Evolutionary conservation across 1,140 invertebrate species (phyloP), one percentile per base, ranked within the genome.

Genomic region (Drosophila funebris): DNA sequence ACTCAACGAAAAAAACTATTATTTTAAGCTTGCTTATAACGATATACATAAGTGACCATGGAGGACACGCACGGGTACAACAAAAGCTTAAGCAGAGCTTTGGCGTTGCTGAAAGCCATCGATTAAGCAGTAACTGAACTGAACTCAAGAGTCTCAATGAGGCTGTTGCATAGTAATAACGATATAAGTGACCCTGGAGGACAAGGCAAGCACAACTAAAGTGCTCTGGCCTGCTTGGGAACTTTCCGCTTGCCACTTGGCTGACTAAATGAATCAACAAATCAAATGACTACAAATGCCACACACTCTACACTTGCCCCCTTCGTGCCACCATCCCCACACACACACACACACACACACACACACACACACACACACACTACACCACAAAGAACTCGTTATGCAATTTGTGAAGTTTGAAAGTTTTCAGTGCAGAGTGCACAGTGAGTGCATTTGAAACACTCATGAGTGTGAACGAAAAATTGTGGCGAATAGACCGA

Each of bases 381-480:
- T n/a, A n/a, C n/a, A n/a, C n/a, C n/a, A n/a, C n/a, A 22, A n/a
- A 37, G 36, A 4, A 5, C 46, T 4, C 50, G 9, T 13, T 11
- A 43, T 56, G 31, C 56, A 57, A 1, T 29, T 46, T 14, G 37
- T 39, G 13, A 22, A 22, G 22, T 4, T 22, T 22, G 1, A 22
- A 22, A 22, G 22, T 22, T 22, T 22, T 27, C 22, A 18, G 18
- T 41, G n/a, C n/a, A n/a, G 36, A 68, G 64, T 68, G 56, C 43
- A 60, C 43, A 60, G 56, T 39, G 43, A 67, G 46, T 56, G 44
- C 36, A 39, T 33, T 41, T 7, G 20, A 27, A 62, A 22, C n/a
- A 31, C 27, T 53, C 37, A 16, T 44, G 20, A 18, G 57, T 60
- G 57, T 60, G 57, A 54, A 31, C n/a, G 20, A 52, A 4, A 22